Conservation (phyloP, 2,888 invertebrate genomes). For the Bombylius discolor region DNA sequence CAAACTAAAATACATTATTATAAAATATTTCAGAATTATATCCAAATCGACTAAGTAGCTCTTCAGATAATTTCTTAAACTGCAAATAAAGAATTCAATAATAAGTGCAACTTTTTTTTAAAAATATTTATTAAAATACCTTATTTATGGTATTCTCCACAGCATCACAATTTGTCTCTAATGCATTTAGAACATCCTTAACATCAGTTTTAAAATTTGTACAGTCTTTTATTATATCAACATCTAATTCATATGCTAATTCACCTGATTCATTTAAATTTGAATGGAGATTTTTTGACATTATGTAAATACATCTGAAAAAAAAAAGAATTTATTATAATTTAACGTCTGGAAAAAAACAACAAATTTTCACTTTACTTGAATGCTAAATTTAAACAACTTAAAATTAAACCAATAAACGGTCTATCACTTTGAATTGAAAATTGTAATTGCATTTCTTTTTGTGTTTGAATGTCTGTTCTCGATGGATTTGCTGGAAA, state of each 20-base stretch:
- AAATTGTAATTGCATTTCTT: constrained; percentile 40
- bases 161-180: background rate
- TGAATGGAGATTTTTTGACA: constrained; percentile 11
- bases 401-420: constrained; percentile 17
- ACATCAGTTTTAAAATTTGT: constrained; percentile 14
- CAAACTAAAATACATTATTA: background rate
- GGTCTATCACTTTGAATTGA: constrained; percentile 14
- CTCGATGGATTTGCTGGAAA: constrained; percentile 58
- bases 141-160: background rate
- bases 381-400: constrained; percentile 15
- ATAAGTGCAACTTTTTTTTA: background rate
- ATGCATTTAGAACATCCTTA: constrained; percentile 11
- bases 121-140: background rate
- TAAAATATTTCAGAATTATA: background rate
- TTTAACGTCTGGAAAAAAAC: background rate
- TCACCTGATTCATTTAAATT: background rate
- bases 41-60: background rate
- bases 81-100: too few species aligned
- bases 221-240: constrained; percentile 17
- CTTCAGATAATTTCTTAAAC: too few species aligned
- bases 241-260: constrained; percentile 14
- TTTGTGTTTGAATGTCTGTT: constrained; percentile 53
- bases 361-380: constrained; percentile 11
- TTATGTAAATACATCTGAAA: constrained; percentile 17
- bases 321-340: background rate